Evolutionary conservation across 2,888 invertebrate species (phyloP), one percentile per base, ranked within the genome.

Genomic region (Hydroisotoma schaefferi): DNA sequence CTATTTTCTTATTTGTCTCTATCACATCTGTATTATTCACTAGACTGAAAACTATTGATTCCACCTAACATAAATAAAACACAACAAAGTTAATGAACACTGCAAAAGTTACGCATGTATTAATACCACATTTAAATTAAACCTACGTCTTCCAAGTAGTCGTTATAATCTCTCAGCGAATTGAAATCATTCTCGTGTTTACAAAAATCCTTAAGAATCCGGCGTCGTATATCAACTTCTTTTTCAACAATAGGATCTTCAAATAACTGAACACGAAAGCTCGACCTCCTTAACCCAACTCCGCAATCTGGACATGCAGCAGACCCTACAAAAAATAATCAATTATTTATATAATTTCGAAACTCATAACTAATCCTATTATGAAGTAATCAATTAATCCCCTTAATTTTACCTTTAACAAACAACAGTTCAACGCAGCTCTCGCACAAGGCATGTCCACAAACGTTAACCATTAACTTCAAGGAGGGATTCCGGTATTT

Each of bases 391-490:
- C n/a, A n/a, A n/a, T n/a, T n/a, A n/a, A n/a, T n/a, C n/a, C n/a
- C n/a, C n/a, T n/a, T n/a, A n/a, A n/a, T n/a, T n/a, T n/a, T 15
- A 87, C 90, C 99, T 85, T 98, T 94, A 20, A 94, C 83, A 80
- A 98, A 99, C 28, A 99, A 80, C 64, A 95, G 81, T 76, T 97
- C 95, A 33, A 99, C 95, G 80, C 98, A 98, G 76, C 88, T 94
- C 79, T 97, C 95, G 80, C 99, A 99, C 73, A 99, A 80, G 38
- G 94, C 90, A 81, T 99, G 99, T 28, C 98, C 98, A 79, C 99
- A 99, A 57, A 93, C 87, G 77, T 99, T 99, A 65, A 98, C 97
- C 91, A 98, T 88, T 81, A 99, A 84, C 77, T 94, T 94, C 57
- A 99, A 78, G 0, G 92, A 90, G 33, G 97, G 97, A 80, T 98